These are phyloP conservation scores for Odontomyia ornata DNA, from an alignment of 2,888 invertebrate species.

Conservation along the genomic window DNA sequence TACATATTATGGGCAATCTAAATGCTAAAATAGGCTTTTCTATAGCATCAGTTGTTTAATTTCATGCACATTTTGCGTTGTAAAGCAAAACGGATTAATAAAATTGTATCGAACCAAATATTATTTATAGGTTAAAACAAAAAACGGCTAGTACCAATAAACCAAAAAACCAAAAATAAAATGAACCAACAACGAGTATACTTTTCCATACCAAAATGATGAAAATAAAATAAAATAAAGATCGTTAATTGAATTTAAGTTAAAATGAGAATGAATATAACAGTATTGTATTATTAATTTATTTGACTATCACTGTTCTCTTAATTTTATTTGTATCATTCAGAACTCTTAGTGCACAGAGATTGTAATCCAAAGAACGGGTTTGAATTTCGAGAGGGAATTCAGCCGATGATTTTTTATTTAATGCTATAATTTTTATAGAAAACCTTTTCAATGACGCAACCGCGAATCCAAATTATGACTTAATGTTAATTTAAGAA, in stretches of 20 bases:
- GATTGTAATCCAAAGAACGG: not conserved
- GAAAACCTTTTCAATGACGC: not conserved
- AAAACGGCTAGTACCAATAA: not conserved
- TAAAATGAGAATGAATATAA: slow-evolving; percentile 29
- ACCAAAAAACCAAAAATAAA: slow-evolving; percentile 31
- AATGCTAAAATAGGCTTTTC: slow-evolving; percentile 66
- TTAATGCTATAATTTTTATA: not conserved
- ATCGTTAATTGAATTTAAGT: slow-evolving; percentile 3
- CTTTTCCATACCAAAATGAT: slow-evolving; percentile 21
- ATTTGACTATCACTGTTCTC: slow-evolving; percentile 23
- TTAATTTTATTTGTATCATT: slow-evolving; percentile 5
- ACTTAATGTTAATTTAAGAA: not conserved
- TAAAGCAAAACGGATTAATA: slow-evolving; percentile 35
- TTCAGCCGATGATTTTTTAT: not conserved
- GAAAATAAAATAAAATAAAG: slow-evolving; percentile 12
- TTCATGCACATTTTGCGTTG: slow-evolving; percentile 11
- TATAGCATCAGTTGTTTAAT: slow-evolving; percentile 61
- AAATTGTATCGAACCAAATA: slow-evolving; percentile 28
- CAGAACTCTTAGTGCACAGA: not conserved
- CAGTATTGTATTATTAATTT: slow-evolving; percentile 40
- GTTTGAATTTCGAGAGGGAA: not conserved
- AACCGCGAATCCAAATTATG: not conserved
- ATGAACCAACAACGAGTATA: slow-evolving; percentile 20
- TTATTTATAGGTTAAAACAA: not conserved
- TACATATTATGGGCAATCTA: slow-evolving; percentile 63